Conservation (phyloP, 2,888 invertebrate species). For the Leptogaster cylindrica region DNA sequence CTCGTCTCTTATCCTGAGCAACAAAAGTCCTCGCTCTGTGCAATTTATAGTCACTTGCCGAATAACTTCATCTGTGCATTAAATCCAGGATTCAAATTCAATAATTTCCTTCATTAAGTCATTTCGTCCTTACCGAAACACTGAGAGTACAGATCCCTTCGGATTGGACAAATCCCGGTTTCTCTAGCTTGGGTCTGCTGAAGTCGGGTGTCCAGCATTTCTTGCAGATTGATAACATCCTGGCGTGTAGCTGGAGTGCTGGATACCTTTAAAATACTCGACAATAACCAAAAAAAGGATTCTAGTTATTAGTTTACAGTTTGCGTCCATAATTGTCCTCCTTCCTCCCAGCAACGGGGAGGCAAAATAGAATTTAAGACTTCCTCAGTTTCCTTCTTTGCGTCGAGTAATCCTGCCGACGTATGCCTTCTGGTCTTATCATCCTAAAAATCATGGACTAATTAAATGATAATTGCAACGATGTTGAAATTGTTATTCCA, state of each 20-base stretch:
- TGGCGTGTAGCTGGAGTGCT: slow-evolving; percentile 94
- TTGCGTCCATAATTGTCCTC: slow-evolving; percentile 90
- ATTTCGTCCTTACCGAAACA: slow-evolving; percentile 71
- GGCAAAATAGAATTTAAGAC: slow-evolving; percentile 92
- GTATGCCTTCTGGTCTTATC: too few species aligned
- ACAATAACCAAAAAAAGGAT: background rate
- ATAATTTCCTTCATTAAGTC: too few species aligned
- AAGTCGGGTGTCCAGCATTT: slow-evolving; percentile 88
- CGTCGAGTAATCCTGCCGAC: slow-evolving; percentile 69
- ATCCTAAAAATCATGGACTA: background rate
- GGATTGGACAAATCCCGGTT: slow-evolving; percentile 94
- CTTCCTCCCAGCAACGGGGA: slow-evolving; percentile 94
- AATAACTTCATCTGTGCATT: slow-evolving; percentile 75
- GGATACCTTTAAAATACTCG: slow-evolving; percentile 72
- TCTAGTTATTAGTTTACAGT: slow-evolving; percentile 63
- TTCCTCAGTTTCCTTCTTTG: slow-evolving; percentile 84
- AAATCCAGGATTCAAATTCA: too few species aligned
- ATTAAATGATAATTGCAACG: background rate
- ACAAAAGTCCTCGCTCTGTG: slow-evolving; percentile 90
- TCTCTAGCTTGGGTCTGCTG: slow-evolving; percentile 93
- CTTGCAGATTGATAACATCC: slow-evolving; percentile 95
- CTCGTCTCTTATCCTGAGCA: slow-evolving; percentile 93
- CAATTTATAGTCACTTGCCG: slow-evolving; percentile 98
- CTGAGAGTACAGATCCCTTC: slow-evolving; percentile 92
- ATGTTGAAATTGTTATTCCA: background rate